Evolutionary conservation across 2,888 invertebrate species (phyloP).

Genomic region (Nematopogon swammerdamellus): DNA sequence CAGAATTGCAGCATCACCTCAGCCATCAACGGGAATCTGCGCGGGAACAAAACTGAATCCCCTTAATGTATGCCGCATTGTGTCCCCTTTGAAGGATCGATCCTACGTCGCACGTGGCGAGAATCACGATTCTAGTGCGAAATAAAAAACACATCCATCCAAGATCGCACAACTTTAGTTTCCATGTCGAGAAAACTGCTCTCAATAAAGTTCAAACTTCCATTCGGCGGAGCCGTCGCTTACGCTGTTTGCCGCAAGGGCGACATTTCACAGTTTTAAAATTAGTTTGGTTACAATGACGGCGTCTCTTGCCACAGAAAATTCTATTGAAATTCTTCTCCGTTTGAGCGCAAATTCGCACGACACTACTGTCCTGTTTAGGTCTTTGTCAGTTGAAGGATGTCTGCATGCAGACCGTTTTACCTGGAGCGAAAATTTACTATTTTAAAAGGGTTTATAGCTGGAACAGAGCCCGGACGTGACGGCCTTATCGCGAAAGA

Average conservation of each 20-base stretch:
- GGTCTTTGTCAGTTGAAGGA: too few relatives aligned
- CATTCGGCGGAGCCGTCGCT: neutral
- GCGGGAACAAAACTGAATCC: neutral
- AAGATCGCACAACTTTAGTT: too few relatives aligned
- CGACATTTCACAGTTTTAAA: neutral
- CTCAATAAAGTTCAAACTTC: too few relatives aligned
- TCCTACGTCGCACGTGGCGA: neutral
- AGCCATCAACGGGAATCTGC: too few relatives aligned
- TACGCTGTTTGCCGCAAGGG: neutral
- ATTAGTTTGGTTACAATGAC: neutral
- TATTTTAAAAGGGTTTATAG: neutral
- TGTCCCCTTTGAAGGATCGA: neutral
- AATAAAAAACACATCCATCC: neutral
- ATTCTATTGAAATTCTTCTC: too few relatives aligned
- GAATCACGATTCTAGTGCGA: neutral
- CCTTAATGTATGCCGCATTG: neutral
- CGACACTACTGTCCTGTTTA: too few relatives aligned
- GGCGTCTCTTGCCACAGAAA: too few relatives aligned
- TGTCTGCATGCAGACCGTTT: neutral
- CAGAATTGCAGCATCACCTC: too few relatives aligned
- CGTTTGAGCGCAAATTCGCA: neutral
- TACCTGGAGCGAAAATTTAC: neutral
- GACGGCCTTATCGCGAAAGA: neutral
- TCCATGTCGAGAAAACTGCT: too few relatives aligned
- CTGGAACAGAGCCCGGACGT: neutral